Percentiles rank a stretch among this genome's conserved stretches.
Evolutionary conservation across 2,888 invertebrate genomes (phyloP).

Genomic region (Pardosa pseudoannulata): DNA sequence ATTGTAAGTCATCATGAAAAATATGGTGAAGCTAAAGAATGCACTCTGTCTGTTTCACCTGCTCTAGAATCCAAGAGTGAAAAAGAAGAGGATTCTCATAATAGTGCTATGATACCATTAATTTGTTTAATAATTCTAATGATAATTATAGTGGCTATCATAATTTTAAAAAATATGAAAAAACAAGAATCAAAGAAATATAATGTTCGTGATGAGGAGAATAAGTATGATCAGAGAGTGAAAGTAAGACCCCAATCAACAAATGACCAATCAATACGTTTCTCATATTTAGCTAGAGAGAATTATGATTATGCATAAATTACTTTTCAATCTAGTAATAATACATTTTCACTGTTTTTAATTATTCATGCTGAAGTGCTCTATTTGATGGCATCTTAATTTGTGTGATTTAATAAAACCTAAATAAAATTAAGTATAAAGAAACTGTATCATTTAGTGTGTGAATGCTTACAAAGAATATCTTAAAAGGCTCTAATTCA

Average conservation of each 20-base stretch:
- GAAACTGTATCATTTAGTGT: too few species aligned
- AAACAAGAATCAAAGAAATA: not conserved
- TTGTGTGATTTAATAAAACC: too few species aligned
- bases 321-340: too few species aligned
- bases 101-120: not conserved
- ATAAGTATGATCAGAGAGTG: not conserved
- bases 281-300: not conserved
- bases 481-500: too few species aligned
- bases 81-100: not conserved
- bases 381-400: too few species aligned
- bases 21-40: not conserved
- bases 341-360: too few species aligned
- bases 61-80: not conserved
- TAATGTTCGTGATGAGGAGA: conserved; percentile 2
- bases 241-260: not conserved
- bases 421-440: too few species aligned
- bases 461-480: too few species aligned
- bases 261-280: not conserved
- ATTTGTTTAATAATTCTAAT: not conserved
- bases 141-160: not conserved
- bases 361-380: too few species aligned
- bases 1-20: not conserved
- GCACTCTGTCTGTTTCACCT: not conserved
- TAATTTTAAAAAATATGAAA: not conserved
- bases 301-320: not conserved